phyloP scores from a whole-genome alignment of 2,888 invertebrate genomes.

The Sarcophaga subvicina region DNA sequence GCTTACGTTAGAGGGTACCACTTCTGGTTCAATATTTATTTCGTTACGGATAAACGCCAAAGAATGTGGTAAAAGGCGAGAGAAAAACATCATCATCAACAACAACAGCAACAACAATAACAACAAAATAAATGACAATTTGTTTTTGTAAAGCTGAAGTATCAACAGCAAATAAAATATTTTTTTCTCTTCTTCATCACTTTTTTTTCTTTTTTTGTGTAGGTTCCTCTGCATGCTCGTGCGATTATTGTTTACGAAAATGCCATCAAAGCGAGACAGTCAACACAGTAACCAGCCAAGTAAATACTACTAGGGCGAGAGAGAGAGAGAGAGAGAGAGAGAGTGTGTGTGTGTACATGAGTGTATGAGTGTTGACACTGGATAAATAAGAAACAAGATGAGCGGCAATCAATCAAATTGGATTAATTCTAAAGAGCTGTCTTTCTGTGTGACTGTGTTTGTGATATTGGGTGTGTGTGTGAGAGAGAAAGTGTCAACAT shows the following conservation, averaged over 20 bases:
- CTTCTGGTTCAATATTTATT: slow-evolving; percentile 61
- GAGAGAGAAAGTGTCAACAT: too few relatives aligned
- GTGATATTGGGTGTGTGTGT: background rate
- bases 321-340: background rate
- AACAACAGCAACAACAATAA: background rate
- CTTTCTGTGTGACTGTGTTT: background rate
- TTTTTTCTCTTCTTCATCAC: too few relatives aligned
- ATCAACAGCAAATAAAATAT: slow-evolving; percentile 19
- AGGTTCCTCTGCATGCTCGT: slow-evolving; percentile 41
- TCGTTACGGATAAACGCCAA: slow-evolving; percentile 57
- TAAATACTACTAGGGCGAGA: slow-evolving; percentile 28
- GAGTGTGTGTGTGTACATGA: too few relatives aligned
- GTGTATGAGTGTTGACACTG: slow-evolving; percentile 47
- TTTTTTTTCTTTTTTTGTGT: background rate
- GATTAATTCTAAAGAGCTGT: slow-evolving; percentile 40
- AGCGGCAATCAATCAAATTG: slow-evolving; percentile 61
- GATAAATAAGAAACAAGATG: slow-evolving; percentile 49
- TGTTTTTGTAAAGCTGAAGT: slow-evolving; percentile 16
- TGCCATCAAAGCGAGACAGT: background rate
- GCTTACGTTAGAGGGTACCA: slow-evolving; percentile 27
- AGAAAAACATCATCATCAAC: background rate
- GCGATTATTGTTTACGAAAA: slow-evolving; percentile 38
- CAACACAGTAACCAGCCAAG: background rate
- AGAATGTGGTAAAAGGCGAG: slow-evolving; percentile 55
- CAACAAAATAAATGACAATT: slow-evolving; percentile 57